Percentiles rank a stretch among this genome's conserved stretches.
These are phyloP conservation scores for Drosophila paulistorum DNA, from an alignment of 1,140 invertebrate species.

Conservation along the genomic window DNA sequence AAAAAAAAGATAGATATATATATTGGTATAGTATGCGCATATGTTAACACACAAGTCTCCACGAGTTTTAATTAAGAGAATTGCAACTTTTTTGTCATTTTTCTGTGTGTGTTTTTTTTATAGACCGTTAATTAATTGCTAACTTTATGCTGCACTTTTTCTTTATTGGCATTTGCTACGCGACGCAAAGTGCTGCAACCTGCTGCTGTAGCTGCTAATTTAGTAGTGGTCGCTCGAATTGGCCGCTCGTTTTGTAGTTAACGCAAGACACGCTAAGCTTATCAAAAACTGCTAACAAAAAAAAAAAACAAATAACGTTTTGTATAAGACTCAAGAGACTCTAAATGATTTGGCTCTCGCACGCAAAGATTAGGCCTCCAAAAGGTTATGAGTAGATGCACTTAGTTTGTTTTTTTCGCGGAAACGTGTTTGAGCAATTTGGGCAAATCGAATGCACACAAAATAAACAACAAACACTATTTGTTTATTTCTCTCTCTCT, in stretches of 20 bases:
- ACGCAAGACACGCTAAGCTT: conserved; percentile 1
- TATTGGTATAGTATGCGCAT: conserved; percentile 10
- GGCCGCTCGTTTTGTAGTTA: conserved; percentile 3
- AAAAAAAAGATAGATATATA: background rate
- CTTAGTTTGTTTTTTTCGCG: conserved; percentile 1
- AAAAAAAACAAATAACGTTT: conserved; percentile 3
- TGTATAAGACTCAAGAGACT: conserved; percentile 1
- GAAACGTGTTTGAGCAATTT: conserved; percentile 8
- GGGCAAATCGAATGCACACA: background rate
- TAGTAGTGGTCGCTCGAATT: conserved; percentile 1
- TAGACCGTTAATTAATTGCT: conserved; percentile 29
- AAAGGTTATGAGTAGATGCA: background rate
- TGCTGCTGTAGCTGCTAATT: conserved; percentile 3
- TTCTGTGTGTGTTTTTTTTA: conserved; percentile 6
- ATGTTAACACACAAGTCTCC: conserved; percentile 14
- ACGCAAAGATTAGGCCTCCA: conserved; percentile 1
- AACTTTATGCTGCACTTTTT: conserved; percentile 27
- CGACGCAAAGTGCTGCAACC: conserved; percentile 29
- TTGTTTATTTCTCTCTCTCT: background rate
- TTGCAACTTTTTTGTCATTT: conserved; percentile 25
- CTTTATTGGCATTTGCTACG: conserved; percentile 3
- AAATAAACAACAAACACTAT: conserved; percentile 9
- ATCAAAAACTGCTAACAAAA: background rate
- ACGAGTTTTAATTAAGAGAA: conserved; percentile 47
- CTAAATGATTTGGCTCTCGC: background rate